Evolutionary conservation across 2,888 invertebrate species (phyloP), one percentile per base, ranked within the genome.

Genomic region (Biston stratarius): DNA sequence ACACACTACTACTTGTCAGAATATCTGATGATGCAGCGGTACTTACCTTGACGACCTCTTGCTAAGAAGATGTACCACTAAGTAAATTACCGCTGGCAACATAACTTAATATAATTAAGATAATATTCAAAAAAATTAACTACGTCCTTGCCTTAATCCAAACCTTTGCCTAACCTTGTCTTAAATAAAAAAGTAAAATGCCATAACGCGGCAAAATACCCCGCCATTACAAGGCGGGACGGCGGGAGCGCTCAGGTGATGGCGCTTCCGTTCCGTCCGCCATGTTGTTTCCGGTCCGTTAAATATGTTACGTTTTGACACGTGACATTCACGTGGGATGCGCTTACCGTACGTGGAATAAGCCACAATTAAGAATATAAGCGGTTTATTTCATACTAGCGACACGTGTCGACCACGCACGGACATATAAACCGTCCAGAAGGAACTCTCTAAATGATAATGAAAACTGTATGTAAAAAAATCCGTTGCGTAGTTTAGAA

Each of bases 241-340:
- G 14, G 57, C 55, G 47, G 52, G 12, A 47, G 55, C 44, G 47
- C 51, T 66, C 71, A 72, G 74, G 74, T 75, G 74, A 63, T 75
- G 66, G 65, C 47, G 64, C 72, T 73, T 78, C 38, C 38, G 38
- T 38, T 38, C 79, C 79, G 77, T 71, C 72, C 66, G 75, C 75
- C 73, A 75, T 73, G 60, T 70, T 73, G 74, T 70, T 74, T 75
- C 74, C 74, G 72, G 64, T 42, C 24, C 65, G 69, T 72, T 74
- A 70, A 73, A 71, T 72, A 71, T 69, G 74, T 57, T 64, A 73
- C 71, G 71, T 64, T 67, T 61, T 66, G 73, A 69, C 73, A 74
- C 76, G 70, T 65, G 73, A 67, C 72, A 70, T 53, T 70, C 52
- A 63, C 59, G 51, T 57, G 62, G 49, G 56, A 58, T 66, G 47